These are phyloP conservation scores for Hemibagrus guttatus DNA, from an alignment of 2,797 vertebrate genomes.

Conservation along the genomic window DNA sequence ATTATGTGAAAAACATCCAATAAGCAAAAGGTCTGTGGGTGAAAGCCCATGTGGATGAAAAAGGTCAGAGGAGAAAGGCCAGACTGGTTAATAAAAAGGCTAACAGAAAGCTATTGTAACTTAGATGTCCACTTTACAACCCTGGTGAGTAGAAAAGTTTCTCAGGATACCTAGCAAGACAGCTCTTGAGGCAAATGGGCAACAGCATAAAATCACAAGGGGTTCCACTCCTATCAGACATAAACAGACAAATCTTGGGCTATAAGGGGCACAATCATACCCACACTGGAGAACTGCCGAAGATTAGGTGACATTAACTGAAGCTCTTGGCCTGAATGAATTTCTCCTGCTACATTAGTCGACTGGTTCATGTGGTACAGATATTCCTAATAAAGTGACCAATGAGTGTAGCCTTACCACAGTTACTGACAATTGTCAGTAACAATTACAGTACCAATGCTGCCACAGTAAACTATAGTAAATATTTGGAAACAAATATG, in stretches of 20 bases:
- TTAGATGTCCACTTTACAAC: background rate
- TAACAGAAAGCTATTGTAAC: background rate
- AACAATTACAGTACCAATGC: background rate
- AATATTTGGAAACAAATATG: background rate
- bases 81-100: background rate
- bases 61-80: background rate
- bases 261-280: background rate
- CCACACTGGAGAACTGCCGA: background rate
- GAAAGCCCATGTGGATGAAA: background rate
- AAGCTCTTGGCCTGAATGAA: background rate
- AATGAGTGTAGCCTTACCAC: background rate
- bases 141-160: no score
- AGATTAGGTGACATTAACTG: background rate
- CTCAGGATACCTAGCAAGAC: background rate
- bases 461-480: background rate
- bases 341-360: background rate
- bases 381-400: background rate
- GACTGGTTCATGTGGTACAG: background rate
- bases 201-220: background rate
- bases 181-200: background rate
- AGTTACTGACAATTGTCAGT: background rate
- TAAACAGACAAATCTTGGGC: background rate
- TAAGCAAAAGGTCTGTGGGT: background rate
- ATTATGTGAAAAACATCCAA: background rate
- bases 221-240: background rate